A percentile compares a stretch with the other conserved stretches of the same genome.
These are phyloP conservation scores for Amblyjoppa proteus DNA, from an alignment of 2,888 invertebrate genomes.

Conservation along the genomic window DNA sequence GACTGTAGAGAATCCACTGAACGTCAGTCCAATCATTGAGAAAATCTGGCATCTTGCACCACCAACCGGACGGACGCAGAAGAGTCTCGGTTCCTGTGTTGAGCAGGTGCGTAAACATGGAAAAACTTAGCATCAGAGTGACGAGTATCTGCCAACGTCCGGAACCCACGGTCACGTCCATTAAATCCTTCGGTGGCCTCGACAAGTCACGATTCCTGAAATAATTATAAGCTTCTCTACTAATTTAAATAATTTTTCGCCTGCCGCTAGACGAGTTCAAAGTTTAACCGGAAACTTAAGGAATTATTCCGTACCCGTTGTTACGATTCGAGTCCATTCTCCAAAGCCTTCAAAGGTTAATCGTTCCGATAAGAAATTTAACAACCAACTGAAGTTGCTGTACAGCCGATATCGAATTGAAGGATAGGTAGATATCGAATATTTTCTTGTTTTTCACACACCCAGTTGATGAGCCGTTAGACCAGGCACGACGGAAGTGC, in stretches of 20 bases:
- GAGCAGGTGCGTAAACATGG: constrained; percentile 65
- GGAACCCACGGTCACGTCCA: constrained; percentile 66
- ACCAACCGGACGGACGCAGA: constrained; percentile 68
- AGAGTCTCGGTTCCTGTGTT: constrained; percentile 69
- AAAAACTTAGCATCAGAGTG: constrained; percentile 65
- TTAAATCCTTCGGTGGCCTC: constrained; percentile 65
- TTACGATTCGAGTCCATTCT: constrained; percentile 46
- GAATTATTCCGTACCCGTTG: constrained; percentile 30
- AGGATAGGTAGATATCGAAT: not conserved
- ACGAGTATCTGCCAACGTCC: constrained; percentile 71
- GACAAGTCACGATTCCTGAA: constrained; percentile 60
- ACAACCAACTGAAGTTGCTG: constrained; percentile 39
- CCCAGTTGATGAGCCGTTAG: not conserved
- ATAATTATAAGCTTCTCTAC: not conserved
- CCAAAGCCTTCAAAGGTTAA: not conserved
- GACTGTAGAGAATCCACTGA: constrained; percentile 72
- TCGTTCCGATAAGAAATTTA: not conserved
- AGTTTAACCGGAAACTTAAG: not conserved
- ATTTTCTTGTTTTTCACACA: not conserved
- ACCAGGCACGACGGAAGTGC: not conserved
- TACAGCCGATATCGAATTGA: constrained; percentile 21
- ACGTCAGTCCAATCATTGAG: constrained; percentile 68
- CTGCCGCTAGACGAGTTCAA: too few species aligned
- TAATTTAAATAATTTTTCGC: not conserved
- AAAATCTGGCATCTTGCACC: constrained; percentile 71